Evolutionary conservation across 1,140 invertebrate species (phyloP), one percentile per base, ranked within the genome.

Genomic region (Tetramorium simillimum): DNA sequence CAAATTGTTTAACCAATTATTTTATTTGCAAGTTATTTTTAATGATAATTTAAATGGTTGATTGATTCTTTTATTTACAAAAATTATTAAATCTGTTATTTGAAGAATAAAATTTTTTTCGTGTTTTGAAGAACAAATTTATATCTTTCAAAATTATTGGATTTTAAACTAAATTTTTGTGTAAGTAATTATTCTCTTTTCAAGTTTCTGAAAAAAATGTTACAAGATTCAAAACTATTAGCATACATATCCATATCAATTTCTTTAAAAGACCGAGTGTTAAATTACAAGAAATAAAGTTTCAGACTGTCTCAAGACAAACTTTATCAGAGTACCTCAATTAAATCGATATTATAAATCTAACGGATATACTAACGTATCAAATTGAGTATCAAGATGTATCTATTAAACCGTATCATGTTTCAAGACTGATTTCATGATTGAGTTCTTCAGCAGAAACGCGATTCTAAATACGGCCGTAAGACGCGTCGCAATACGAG

Each of bases 401-500:
- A 67, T 40, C 10, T 67, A n/a, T 67, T 43, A 40, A 67, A 67
- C 37, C 5, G n/a, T 43, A 67, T 67, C 37, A 43, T 40, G 5
- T 67, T n/a, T 40, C n/a, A 21, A 67, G 37, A 21, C 3, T 67
- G 18, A 5, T 67, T 21, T 67, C 10, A 67, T 18, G n/a, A n/a
- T 67, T 62, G n/a, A 62, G 1, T 33, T 43, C 63, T 43, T 67
- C 37, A 10, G n/a, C 4, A 43, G 63, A 67, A 21, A 67, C 37
- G 37, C 63, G n/a, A 43, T 43, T 67, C 63, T 40, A 43, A 67
- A 43, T 67, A 49, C 21, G 16, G 24, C 7, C 69, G 14, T 77
- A 62, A 77, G 73, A 77, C 21, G 56, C 72, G 72, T n/a, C 46
- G 10, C 75, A 40, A 63, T 28, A 77, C 16, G 56, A 63, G 56